Conservation (phyloP, 2,888 invertebrate species). For the Alentia gelatinosa region DNA sequence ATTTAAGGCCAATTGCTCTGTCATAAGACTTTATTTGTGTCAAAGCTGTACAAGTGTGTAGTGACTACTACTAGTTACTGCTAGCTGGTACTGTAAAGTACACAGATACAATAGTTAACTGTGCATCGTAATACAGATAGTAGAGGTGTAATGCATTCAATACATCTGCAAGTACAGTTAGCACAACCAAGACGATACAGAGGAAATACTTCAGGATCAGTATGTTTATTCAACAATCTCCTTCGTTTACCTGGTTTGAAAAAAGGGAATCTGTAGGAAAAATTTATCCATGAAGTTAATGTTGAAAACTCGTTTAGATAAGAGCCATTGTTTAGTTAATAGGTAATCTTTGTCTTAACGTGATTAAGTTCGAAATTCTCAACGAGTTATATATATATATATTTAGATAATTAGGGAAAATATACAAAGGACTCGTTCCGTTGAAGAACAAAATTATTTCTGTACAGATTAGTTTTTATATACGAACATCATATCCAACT, state of each 20-base stretch:
- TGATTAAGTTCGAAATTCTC: too few species aligned
- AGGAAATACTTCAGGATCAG: neutral
- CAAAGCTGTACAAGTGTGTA: slow-evolving; percentile 29
- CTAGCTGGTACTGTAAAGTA: slow-evolving; percentile 6
- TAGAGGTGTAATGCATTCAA: neutral
- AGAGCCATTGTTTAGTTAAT: too few species aligned
- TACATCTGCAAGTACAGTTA: neutral
- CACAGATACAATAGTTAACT: slow-evolving; percentile 8
- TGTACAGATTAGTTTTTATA: neutral
- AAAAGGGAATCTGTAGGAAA: too few species aligned
- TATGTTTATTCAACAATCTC: neutral
- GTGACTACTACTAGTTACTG: neutral
- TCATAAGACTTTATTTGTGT: slow-evolving; percentile 27
- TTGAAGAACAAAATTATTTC: neutral
- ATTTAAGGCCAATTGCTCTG: neutral
- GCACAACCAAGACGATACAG: neutral
- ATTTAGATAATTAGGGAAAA: too few species aligned
- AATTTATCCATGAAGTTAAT: too few species aligned
- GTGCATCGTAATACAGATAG: neutral
- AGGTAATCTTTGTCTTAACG: too few species aligned
- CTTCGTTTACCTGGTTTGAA: too few species aligned
- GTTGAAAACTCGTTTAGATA: too few species aligned
- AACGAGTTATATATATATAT: too few species aligned
- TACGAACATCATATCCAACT: neutral
- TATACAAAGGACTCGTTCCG: neutral